Evolutionary conservation across 2,113 vertebrate species (phyloP), one percentile per base, ranked within the genome.

Genomic region (Terrapene triunguis): DNA sequence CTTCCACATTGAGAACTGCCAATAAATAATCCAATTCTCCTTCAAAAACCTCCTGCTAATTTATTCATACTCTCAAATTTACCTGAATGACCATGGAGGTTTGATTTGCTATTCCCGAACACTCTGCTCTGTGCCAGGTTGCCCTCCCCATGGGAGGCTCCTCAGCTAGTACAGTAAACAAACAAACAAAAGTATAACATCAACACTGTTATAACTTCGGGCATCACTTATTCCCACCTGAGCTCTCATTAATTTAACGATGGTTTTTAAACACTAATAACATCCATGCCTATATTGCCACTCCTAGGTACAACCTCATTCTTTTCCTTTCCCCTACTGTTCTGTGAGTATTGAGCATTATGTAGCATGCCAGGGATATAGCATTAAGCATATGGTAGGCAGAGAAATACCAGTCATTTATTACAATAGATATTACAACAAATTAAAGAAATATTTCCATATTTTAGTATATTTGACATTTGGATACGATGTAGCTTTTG

Each of bases 21-120:
- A 95, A 59, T 88, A 76, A 92, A 78, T 62, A 50, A 92, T 89
- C 80, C 5, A 80, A 1, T 92, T 93, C 0, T 86, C 83, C 90
- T 82, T 84, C 87, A 44, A 93, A 92, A 96, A 32, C 50, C 74
- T 95, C 72, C 21, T 92, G 47, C 87, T 97, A 91, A 95, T 96
- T 96, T 96, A 95, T 95, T 97, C 22, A 2, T 87, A 5, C 82
- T 87, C 84, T 95, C 59, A 84, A 93, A 85, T 80, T 76, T 29
- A 89, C 48, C 87, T 86, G 85, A 90, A 90, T 90, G 50, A 79
- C 48, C 72, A 12, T 8, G 85, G n/a, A 74, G 32, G 22, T 10
- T 96, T 92, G 76, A 5, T 27, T 72, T 74, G 85, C 42, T 92
- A 2, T 72, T 83, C n/a, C 51, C 53, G 38, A n/a, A 51, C 44